Evolutionary conservation across 2,888 invertebrate species (phyloP).

Genomic region (Macrostomum cliftonense): DNA sequence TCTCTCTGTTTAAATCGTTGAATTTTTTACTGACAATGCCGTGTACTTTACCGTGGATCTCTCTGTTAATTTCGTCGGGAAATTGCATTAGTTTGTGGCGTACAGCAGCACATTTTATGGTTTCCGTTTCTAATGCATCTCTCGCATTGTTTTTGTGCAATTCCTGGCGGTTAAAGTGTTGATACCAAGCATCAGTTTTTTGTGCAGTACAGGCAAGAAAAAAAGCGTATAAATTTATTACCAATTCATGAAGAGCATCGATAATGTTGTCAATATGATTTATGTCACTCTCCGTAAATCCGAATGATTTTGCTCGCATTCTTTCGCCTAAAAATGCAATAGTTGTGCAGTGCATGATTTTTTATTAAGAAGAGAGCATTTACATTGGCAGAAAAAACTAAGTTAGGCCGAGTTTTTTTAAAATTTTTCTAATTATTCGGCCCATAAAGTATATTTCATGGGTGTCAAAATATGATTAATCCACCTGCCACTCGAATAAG

Average conservation of each 20-base stretch:
- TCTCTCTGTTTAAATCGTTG: no score
- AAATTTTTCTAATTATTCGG: no score
- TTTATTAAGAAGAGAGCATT: no score
- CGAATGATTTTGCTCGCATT: constrained; percentile 19
- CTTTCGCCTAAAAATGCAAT: background rate
- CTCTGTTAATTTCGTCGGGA: constrained; percentile 24
- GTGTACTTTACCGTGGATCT: constrained; percentile 24
- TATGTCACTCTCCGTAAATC: constrained; percentile 25
- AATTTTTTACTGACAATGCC: no score
- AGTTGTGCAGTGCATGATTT: no score
- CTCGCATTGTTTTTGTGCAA: constrained; percentile 19
- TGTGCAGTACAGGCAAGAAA: no score
- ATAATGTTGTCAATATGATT: constrained; percentile 24
- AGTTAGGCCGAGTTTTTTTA: no score
- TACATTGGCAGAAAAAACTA: no score
- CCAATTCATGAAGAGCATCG: constrained; percentile 26
- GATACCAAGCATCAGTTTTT: background rate
- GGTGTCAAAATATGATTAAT: no score
- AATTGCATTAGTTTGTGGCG: constrained; percentile 26
- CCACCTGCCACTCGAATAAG: no score
- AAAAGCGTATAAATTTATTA: constrained; percentile 12
- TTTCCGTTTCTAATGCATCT: constrained; percentile 30
- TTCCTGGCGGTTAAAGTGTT: constrained; percentile 16
- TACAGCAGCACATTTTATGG: constrained; percentile 29
- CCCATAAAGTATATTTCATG: no score